phyloP scores from a whole-genome alignment of 1,140 invertebrate species.

The Microvelia longipes region DNA sequence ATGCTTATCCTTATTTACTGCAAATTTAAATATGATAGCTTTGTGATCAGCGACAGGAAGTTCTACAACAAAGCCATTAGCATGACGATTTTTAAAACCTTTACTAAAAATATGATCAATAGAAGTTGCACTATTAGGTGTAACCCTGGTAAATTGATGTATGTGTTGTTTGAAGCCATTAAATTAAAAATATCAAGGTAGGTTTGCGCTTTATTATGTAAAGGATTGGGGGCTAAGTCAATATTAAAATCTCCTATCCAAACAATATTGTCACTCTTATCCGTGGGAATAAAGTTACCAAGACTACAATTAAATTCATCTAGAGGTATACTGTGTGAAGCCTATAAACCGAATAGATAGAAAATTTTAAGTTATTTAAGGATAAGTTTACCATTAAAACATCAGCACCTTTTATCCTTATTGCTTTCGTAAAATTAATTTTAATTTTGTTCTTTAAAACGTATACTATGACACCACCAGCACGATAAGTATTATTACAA shows the following conservation, averaged over 20 bases:
- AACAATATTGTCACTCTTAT: not conserved
- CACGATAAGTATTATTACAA: not conserved
- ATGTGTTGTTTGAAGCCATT: not conserved
- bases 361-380: not conserved
- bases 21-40: not conserved
- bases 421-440: not conserved
- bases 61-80: not conserved
- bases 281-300: not conserved
- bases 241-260: not conserved
- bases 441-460: not conserved
- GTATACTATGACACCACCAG: not conserved
- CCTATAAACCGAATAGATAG: not conserved
- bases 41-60: not conserved
- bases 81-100: not conserved
- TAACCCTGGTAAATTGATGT: not conserved
- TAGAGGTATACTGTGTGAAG: not conserved
- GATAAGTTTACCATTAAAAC: not conserved
- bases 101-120: not conserved
- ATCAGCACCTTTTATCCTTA: not conserved
- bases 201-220: not conserved
- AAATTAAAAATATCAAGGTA: not conserved
- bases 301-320: not conserved
- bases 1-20: not conserved
- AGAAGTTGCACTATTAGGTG: not conserved
- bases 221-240: not conserved